Conservation (phyloP, 2,113 vertebrate species). For the Dinomys branickii region DNA sequence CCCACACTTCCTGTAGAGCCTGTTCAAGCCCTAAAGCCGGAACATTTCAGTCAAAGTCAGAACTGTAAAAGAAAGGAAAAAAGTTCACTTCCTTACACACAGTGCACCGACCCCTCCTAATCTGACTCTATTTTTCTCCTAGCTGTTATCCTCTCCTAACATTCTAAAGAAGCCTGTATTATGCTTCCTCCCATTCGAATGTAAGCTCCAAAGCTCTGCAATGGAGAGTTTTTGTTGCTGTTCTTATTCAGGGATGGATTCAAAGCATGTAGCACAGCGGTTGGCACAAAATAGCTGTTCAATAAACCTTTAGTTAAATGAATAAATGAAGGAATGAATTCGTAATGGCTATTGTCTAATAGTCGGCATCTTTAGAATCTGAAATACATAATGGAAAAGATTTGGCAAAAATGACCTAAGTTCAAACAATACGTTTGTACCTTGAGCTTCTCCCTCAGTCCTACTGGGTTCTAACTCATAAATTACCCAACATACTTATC, state of each 20-base stretch:
- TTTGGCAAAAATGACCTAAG: not conserved
- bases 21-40: not conserved
- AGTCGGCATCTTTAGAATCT: not conserved
- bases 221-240: not conserved
- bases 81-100: not conserved
- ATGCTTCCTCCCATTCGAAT: not conserved
- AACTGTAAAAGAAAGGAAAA: not conserved
- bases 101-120: not conserved
- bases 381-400: not conserved
- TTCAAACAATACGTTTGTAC: not conserved
- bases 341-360: not conserved
- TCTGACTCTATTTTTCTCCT: not conserved
- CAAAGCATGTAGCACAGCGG: conserved; percentile 1
- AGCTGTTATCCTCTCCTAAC: not conserved
- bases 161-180: not conserved
- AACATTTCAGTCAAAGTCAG: not conserved
- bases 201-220: not conserved
- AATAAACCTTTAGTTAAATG: not conserved
- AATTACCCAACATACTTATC: not conserved
- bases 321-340: not conserved
- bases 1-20: not conserved
- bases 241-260: not conserved
- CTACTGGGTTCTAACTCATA: not conserved
- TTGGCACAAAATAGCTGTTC: not conserved
- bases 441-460: not conserved